phyloP scores from a whole-genome alignment of 2,797 vertebrate species.

The Poecilia wingei region DNA sequence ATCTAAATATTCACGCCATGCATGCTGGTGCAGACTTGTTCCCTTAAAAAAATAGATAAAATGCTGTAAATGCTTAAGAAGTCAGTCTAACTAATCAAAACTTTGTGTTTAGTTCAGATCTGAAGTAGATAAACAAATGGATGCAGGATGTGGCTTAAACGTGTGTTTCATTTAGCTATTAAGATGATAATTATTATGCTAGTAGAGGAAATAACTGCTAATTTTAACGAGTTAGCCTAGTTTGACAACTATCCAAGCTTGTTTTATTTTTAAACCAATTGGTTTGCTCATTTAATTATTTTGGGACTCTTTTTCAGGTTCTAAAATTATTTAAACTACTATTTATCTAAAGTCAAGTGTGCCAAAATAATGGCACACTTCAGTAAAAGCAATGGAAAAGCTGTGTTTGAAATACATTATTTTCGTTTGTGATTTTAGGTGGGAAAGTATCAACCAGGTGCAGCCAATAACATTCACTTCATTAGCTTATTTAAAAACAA shows the following conservation, averaged over 20 bases:
- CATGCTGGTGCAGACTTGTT: background rate
- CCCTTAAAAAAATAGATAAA: background rate
- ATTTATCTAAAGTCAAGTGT: background rate
- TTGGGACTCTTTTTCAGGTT: background rate
- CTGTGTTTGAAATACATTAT: background rate
- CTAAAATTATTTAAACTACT: background rate
- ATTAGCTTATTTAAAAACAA: background rate
- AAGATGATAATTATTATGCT: background rate
- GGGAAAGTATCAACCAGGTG: background rate
- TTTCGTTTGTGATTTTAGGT: background rate
- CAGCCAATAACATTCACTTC: background rate
- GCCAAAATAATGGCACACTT: background rate
- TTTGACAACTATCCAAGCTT: background rate
- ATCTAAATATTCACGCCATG: background rate
- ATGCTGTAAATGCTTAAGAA: background rate
- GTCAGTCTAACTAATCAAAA: background rate
- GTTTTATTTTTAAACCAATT: background rate
- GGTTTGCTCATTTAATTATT: background rate
- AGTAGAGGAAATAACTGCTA: background rate
- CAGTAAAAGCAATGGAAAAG: background rate
- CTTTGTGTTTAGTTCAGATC: background rate
- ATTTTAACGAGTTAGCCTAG: background rate
- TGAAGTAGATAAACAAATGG: background rate
- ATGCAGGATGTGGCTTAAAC: background rate
- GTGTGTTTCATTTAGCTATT: background rate